Conservation (phyloP, 2,113 vertebrate genomes). For the Eidolon helvum region DNA sequence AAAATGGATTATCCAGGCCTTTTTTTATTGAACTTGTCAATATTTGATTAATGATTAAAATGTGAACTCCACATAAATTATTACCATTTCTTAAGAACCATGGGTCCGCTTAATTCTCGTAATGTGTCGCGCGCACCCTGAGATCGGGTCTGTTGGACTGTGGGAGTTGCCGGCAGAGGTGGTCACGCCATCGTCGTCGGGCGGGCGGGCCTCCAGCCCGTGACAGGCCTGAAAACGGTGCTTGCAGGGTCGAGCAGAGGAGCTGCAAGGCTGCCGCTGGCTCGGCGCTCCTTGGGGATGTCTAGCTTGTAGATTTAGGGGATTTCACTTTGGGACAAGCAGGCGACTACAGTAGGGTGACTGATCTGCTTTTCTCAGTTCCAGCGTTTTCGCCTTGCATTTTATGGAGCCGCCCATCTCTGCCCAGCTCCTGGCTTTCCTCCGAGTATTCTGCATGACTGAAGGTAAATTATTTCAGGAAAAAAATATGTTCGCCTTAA, state of each 20-base stretch:
- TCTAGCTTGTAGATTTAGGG: neutral
- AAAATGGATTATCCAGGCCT: conserved; percentile 63
- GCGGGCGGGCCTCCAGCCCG: fast-evolving
- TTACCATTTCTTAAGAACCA: neutral
- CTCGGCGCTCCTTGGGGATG: neutral
- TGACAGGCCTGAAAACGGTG: neutral
- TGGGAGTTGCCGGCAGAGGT: neutral
- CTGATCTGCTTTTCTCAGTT: conserved; percentile 83
- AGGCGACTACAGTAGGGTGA: neutral
- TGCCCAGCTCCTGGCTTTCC: conserved; percentile 96
- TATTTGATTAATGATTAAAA: conserved; percentile 73
- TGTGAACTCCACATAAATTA: conserved; percentile 58
- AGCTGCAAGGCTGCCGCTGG: neutral
- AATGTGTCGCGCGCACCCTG: neutral
- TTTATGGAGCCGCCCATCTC: conserved; percentile 95
- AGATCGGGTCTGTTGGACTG: neutral
- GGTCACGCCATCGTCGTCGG: fast-evolving
- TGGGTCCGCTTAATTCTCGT: neutral
- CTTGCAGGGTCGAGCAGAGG: neutral
- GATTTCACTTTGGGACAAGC: neutral
- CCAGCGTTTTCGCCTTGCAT: conserved; percentile 95
- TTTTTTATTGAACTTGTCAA: conserved; percentile 69
- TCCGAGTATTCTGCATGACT: conserved; percentile 98
- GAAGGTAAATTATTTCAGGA: conserved; percentile 89
- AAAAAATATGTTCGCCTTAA: neutral